A percentile compares a stretch with the other conserved stretches of the same genome.
Conservation (phyloP, 2,797 vertebrate genomes). For the Sandelia bainsii region DNA sequence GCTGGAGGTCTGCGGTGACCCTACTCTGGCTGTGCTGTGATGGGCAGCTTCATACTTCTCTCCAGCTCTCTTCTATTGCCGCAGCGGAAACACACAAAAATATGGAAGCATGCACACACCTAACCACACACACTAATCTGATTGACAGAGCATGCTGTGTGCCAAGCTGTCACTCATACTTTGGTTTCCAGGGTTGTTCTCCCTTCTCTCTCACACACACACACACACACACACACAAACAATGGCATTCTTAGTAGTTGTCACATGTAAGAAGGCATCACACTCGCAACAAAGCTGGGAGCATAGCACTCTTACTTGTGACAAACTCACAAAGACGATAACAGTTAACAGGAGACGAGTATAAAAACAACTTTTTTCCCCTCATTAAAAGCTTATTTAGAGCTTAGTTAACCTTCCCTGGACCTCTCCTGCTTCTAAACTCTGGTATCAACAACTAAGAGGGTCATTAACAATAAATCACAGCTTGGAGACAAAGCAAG, state of each 20-base stretch:
- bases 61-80: slow-evolving; percentile 49
- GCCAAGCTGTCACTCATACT: slow-evolving; percentile 74
- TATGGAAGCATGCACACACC: slow-evolving; percentile 11
- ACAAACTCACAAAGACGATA: slow-evolving; percentile 36
- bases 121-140: slow-evolving; percentile 40
- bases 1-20: slow-evolving; percentile 54
- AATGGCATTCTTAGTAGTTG: slow-evolving; percentile 23
- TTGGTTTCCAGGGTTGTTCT: slow-evolving; percentile 31
- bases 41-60: slow-evolving; percentile 59
- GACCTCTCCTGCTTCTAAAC: slow-evolving; percentile 38
- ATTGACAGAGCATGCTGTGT: slow-evolving; percentile 69
- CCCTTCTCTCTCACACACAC: slow-evolving; percentile 7
- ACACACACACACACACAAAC: slow-evolving; percentile 28
- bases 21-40: slow-evolving; percentile 64
- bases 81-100: slow-evolving; percentile 8
- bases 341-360: slow-evolving; percentile 21
- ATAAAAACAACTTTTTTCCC: slow-evolving; percentile 51
- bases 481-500: slow-evolving; percentile 49
- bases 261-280: slow-evolving; percentile 54
- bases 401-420: slow-evolving; percentile 51
- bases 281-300: slow-evolving; percentile 33
- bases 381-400: slow-evolving; percentile 59
- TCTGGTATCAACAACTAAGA: slow-evolving; percentile 53
- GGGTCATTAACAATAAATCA: slow-evolving; percentile 66
- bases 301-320: slow-evolving; percentile 44